A percentile compares a stretch with the other conserved stretches of the same genome.
These are phyloP conservation scores for Dendroctonus ponderosae DNA, from an alignment of 1,140 invertebrate genomes.

Conservation along the genomic window DNA sequence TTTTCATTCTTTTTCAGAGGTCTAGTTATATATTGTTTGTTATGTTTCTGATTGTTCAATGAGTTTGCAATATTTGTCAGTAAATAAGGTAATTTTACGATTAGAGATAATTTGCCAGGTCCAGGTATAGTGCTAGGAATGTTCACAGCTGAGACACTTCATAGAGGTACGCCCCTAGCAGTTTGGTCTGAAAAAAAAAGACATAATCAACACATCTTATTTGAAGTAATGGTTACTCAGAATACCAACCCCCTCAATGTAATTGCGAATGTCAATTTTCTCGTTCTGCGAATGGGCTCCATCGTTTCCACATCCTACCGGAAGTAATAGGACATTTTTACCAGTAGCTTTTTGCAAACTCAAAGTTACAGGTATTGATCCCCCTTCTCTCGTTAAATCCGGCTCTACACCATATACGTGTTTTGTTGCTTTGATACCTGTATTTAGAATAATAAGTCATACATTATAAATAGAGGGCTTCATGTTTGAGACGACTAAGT, in stretches of 20 bases:
- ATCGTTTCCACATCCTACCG: constrained; percentile 90
- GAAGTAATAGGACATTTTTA: constrained; percentile 90
- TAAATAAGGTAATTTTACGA: too few relatives aligned
- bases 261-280: constrained; percentile 89
- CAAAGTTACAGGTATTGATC: constrained; percentile 84
- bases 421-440: constrained; percentile 76
- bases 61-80: too few relatives aligned
- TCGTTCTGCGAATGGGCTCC: constrained; percentile 99
- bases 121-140: too few relatives aligned
- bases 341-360: constrained; percentile 86
- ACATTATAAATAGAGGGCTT: background rate
- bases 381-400: constrained; percentile 94
- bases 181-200: constrained; percentile 71
- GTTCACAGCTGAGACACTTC: constrained; percentile 67
- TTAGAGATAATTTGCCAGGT: too few relatives aligned
- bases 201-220: constrained; percentile 1
- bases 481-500: background rate
- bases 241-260: constrained; percentile 85
- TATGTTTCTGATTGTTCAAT: too few relatives aligned
- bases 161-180: constrained; percentile 80
- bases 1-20: too few relatives aligned
- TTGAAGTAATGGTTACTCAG: constrained; percentile 1
- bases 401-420: constrained; percentile 90
- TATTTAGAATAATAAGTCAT: background rate
- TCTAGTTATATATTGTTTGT: too few relatives aligned